Evolutionary conservation across 1,140 invertebrate genomes (phyloP).

Genomic region (Aphis craccivora): DNA sequence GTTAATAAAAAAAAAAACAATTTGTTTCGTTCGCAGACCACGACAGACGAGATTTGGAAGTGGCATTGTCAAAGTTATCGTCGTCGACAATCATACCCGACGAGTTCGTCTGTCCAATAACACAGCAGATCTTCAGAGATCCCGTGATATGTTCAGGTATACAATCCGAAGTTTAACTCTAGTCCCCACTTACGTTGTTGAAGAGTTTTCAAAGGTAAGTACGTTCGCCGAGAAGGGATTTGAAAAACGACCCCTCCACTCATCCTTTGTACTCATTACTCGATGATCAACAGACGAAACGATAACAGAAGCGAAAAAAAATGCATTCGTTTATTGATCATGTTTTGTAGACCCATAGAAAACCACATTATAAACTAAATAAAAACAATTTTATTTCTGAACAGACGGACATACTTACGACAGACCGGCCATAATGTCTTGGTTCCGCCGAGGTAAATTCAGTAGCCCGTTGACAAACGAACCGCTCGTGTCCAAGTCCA

Average conservation of each 20-base stretch:
- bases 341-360: too few relatives aligned
- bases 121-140: slow-evolving; percentile 80
- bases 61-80: slow-evolving; percentile 39
- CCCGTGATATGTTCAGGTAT: slow-evolving; percentile 76
- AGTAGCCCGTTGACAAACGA: slow-evolving; percentile 82
- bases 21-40: slow-evolving; percentile 63
- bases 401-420: slow-evolving; percentile 83
- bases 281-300: not conserved
- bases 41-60: slow-evolving; percentile 66
- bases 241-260: not conserved
- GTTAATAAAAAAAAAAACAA: too few relatives aligned
- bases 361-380: too few relatives aligned
- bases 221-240: not conserved
- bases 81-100: slow-evolving; percentile 67
- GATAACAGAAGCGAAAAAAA: not conserved
- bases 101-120: slow-evolving; percentile 83
- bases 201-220: too few relatives aligned
- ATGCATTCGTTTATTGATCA: too few relatives aligned
- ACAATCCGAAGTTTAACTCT: not conserved
- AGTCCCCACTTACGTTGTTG: too few relatives aligned
- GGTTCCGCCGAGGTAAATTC: slow-evolving; percentile 76
- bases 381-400: slow-evolving; percentile 59
- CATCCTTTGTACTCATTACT: too few relatives aligned
- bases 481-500: slow-evolving; percentile 67
- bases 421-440: slow-evolving; percentile 75